Conservation (phyloP, 2,113 vertebrate species). For the Cervus canadensis region DNA sequence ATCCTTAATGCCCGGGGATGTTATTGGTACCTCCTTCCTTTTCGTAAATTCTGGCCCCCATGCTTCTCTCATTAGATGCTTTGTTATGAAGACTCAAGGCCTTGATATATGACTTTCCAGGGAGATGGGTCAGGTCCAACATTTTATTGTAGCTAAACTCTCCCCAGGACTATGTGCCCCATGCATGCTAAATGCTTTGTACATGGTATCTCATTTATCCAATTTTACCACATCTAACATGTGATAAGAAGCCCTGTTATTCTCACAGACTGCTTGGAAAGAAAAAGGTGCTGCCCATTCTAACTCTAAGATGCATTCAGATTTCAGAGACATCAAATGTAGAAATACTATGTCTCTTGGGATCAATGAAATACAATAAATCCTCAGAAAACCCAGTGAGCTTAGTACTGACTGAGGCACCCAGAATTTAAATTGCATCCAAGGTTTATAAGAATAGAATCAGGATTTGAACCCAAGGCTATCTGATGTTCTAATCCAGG, state of each 20-base stretch:
- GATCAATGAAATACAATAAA: neutral
- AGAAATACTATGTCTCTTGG: neutral
- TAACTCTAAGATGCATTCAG: neutral
- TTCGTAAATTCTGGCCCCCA: neutral
- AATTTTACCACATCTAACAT: neutral
- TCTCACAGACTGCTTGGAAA: neutral
- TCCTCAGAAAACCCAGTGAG: neutral
- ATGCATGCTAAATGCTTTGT: fast-evolving
- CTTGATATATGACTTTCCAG: neutral
- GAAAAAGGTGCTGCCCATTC: neutral
- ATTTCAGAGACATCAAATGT: neutral
- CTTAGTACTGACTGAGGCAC: neutral
- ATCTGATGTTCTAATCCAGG: neutral
- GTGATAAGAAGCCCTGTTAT: neutral
- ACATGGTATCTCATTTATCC: neutral
- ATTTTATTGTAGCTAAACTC: neutral
- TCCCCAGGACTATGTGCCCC: fast-evolving
- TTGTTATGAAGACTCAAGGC: neutral
- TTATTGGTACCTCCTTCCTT: too few species aligned
- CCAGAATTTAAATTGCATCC: neutral
- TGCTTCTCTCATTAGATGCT: neutral
- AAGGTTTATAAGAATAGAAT: neutral
- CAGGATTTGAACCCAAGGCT: neutral
- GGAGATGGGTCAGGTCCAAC: neutral
- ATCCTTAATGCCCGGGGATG: fast-evolving